Base-by-base conservation (phyloP, 2,888 invertebrate species). In the Synanthedon myopaeformis region DNA sequence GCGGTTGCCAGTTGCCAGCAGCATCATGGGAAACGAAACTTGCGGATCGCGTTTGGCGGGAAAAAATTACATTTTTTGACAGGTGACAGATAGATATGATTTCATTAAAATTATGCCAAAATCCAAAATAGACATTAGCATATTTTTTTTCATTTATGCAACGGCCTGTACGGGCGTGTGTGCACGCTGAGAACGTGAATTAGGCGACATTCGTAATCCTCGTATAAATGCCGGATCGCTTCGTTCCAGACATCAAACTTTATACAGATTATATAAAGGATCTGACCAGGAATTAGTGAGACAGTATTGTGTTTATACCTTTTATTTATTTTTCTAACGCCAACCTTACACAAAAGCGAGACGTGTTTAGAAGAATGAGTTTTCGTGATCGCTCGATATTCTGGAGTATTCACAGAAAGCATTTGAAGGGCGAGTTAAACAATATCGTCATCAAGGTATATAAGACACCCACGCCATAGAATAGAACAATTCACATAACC, bases 1-100 rank as follows among this genome's bases (percentile, higher is more conserved):
- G 53, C 57, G 58, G 72, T 70, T 64, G 28, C 28, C 61, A 62
- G 62, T 67, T 67, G 69, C 62, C 52, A 60, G 35, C 35, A 64
- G 69, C 69, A 59, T 74, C 77, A 79, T 83, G 85, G 81, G 86
- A 83, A 81, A 72, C 64, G 59, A 23, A 63, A 60, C 67, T 66
- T 62, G 71, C 67, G 63, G 69, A 74, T 72, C 69, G 65, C 59
- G 70, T 70, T 75, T 70, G 69, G 76, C 76, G 79, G 82, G 82
- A 79, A 79, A n/a, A 74, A 75, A 69, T 77, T 75, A 77, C 64
- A 62, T 71, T 66, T 61, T 53, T 42, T 55, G 74, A 72, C 79
- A 79, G 74, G 73, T 76, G 75, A 49, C 12, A 17, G 49, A 23
- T 49, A 14, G 17, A 10, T 49, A 8, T 14, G 14, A 11, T 51